Base-by-base conservation (phyloP, 2,888 invertebrate genomes). In the Coecobrya sp. region DNA sequence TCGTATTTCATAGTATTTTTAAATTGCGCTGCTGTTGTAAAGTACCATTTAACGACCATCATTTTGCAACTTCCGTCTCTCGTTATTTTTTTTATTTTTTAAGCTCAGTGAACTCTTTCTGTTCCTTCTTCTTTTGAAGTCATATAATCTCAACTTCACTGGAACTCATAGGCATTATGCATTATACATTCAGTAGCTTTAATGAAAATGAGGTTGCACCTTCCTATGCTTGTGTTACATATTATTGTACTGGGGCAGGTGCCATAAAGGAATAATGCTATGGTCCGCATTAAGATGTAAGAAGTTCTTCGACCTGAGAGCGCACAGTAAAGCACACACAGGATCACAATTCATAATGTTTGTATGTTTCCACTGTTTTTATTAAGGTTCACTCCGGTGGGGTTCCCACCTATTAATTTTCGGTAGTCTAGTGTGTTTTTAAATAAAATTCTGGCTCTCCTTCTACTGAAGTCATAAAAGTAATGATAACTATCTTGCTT, bases 121-220 rank as follows among this genome's bases (percentile, higher is more conserved):
- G 0, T 22, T 19, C 19, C 73, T 73, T 42, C 73, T 73, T 73
- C 45, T n/a, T 5, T 36, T 36, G 45, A 73, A 73, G 45, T 45
- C 73, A 22, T 73, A 85, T 42, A 84, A 65, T 86, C 68, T 13
- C 16, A 86, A 70, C 70, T 86, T 86, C 86, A n/a, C 70, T 86
- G 52, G 86, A 86, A 86, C n/a, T 68, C n/a, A n/a, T 86, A 25
- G 42, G 73, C n/a, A 73, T 45, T 36, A 70, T n/a, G 30, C 70
- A 22, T 36, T 36, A 70, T 36, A 36, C 16, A 36, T 36, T 70
- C 27, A n/a, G 30, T 65, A 59, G 13, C 4, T 70, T 70, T n/a
- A n/a, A 25, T 19, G 7, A 59, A 52, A 82, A 79, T 79, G 45
- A 79, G 76, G 73, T 45, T 19, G 10, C n/a, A 42, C 16, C 65